These are phyloP conservation scores for Nasua narica DNA, from an alignment of 2,797 vertebrate genomes.

Conservation along the genomic window DNA sequence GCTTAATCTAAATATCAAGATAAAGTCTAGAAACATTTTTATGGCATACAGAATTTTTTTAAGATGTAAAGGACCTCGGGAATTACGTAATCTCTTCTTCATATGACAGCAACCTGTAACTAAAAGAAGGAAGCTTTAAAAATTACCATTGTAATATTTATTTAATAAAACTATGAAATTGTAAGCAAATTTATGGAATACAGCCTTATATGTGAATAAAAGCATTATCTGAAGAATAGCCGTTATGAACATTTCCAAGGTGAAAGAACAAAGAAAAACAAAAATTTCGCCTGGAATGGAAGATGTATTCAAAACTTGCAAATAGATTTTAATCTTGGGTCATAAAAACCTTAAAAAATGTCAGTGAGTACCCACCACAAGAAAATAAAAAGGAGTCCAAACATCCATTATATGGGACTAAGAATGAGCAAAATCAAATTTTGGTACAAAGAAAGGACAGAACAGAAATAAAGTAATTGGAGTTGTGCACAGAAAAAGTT, in stretches of 20 bases:
- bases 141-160: background rate
- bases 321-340: constrained; percentile 54
- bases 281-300: constrained; percentile 5
- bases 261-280: background rate
- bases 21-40: background rate
- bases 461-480: constrained; percentile 68
- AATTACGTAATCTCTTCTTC: background rate
- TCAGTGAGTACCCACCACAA: background rate
- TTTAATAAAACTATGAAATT: background rate
- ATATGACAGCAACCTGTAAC: background rate
- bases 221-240: background rate
- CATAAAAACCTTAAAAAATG: constrained; percentile 8
- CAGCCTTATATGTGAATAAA: background rate
- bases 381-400: constrained; percentile 46
- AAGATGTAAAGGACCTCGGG: background rate
- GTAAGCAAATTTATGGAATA: background rate
- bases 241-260: background rate
- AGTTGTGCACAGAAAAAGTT: constrained; percentile 48
- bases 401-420: constrained; percentile 21
- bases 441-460: constrained; percentile 51
- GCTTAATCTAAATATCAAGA: background rate
- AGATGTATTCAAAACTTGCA: constrained; percentile 14
- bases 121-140: background rate
- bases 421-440: constrained; percentile 63
- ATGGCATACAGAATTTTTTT: background rate